Base-by-base conservation (phyloP, 2,888 invertebrate genomes). In the Brachynemurus nebulosus region DNA sequence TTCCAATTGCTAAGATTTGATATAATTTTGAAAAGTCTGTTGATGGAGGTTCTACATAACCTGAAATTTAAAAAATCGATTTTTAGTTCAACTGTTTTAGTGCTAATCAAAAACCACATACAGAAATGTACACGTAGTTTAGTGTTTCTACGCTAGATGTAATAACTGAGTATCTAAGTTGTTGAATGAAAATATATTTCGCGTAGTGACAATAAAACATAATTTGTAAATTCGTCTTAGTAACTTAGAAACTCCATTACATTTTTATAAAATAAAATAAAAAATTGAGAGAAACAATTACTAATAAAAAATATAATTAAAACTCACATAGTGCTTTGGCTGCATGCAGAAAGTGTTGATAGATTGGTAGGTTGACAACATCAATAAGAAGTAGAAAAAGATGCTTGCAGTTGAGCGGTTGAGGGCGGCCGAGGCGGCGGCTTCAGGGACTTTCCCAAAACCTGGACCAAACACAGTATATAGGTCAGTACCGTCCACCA, bases 391-490 rank as follows among this genome's bases (percentile, higher is more conserved):
- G 39, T 21, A 12, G 39, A 23, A 17, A 14, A 21, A 42, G 34
- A 18, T 21, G 12, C n/a, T 65, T 65, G 47, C 69, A 63, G 47
- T 67, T 63, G 46, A 60, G 65, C 48, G 62, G 63, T 57, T 60
- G 60, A 57, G 55, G 58, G 54, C 50, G 58, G 56, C 55, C 61
- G 56, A 48, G 60, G 54, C 53, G 59, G 39, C 42, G 58, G 57
- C 54, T 59, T 62, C 62, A 47, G 61, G 60, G 40, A 55, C 58
- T 47, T 60, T 61, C 51, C 58, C 55, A 45, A 51, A 48, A 54
- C 65, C 65, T 64, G 54, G 57, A 64, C 70, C 66, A 65, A 67
- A 68, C 68, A 65, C 66, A 62, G 63, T 58, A 59, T 61, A 61
- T 63, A 37, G 47, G 47, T 33, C 37, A 19, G 18, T 14, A 38